Base-by-base conservation (phyloP, 2,888 invertebrate species). In the Nemapogon koenigi region DNA sequence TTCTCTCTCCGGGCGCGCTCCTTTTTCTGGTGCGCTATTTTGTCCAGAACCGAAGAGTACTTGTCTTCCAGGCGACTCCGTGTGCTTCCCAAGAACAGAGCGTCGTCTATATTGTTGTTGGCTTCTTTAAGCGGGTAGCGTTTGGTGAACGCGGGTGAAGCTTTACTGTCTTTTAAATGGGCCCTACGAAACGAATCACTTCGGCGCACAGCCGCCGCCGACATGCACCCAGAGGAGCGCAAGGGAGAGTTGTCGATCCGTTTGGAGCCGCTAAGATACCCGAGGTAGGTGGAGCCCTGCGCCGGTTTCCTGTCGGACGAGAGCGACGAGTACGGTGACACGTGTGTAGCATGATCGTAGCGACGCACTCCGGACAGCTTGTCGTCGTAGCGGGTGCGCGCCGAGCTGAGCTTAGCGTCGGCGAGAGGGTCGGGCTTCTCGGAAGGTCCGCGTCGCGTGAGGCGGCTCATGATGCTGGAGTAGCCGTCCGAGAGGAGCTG, bases 401-500 rank as follows among this genome's bases (percentile, higher is more conserved):
- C 55, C 14, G 62, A 45, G 18, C 55, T 52, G 26, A 73, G 50
- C 42, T 75, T 76, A 7, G 62, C 48, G 40, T 75, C 70, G 26
- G 60, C 50, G 38, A 59, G 46, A 43, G 69, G 66, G 56, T 83
- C 84, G 48, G 72, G 70, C 64, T 83, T 83, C 68, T 85, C 86
- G 36, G 91, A 91, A 27, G 91, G 90, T 35, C 90, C 90, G 44
- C 92, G 84, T 46, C 89, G 83, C 22, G 87, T 88, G 53, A 94
- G 80, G 48, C 91, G 83, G 61, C 91, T 91, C 53, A 94, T 83
- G 49, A 94, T 82, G 70, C 85, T 93, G 55, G 90, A 89, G 70
- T 91, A 94, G 51, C 92, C 91, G 62, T 94, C 93, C 50, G 88
- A 89, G 51, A 94, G 78, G 54, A 94, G 78, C 69, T 94, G 93